Evolutionary conservation across 2,888 invertebrate species (phyloP).

Genomic region (Meganola albula): DNA sequence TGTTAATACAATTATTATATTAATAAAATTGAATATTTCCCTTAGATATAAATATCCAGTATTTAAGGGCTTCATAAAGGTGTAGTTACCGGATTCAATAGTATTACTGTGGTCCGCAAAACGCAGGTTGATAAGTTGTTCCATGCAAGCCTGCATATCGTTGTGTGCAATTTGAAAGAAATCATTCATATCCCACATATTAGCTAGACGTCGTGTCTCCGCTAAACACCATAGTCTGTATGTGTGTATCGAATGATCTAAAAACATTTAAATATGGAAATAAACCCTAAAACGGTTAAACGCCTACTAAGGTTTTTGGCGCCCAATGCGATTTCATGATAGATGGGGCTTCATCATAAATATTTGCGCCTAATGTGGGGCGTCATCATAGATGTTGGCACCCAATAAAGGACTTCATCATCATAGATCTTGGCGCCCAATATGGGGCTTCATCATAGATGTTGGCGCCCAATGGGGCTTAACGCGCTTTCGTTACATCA

Average conservation of each 20-base stretch:
- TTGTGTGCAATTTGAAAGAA: constrained; percentile 83
- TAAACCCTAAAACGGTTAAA: neutral
- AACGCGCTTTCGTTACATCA: no score
- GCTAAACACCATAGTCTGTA: constrained; percentile 87
- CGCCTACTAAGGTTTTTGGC: neutral
- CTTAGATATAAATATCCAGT: neutral
- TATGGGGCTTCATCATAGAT: no score
- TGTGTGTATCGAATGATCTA: constrained; percentile 88
- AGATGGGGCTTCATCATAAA: no score
- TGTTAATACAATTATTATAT: neutral
- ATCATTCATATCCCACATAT: constrained; percentile 85
- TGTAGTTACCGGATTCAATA: constrained; percentile 65
- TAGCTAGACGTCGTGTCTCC: constrained; percentile 84
- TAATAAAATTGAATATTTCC: neutral
- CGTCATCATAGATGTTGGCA: no score
- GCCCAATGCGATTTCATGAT: no score
- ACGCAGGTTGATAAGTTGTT: constrained; percentile 74
- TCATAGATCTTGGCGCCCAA: no score
- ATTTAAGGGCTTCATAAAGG: neutral
- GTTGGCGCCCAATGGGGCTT: no score
- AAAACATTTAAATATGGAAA: constrained; percentile 8
- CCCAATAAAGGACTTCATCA: no score
- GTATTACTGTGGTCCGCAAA: constrained; percentile 79
- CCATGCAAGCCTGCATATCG: constrained; percentile 80
- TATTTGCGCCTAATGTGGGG: no score